These are phyloP conservation scores for Neotragus moschatus DNA, from an alignment of 2,113 vertebrate species.

Conservation along the genomic window DNA sequence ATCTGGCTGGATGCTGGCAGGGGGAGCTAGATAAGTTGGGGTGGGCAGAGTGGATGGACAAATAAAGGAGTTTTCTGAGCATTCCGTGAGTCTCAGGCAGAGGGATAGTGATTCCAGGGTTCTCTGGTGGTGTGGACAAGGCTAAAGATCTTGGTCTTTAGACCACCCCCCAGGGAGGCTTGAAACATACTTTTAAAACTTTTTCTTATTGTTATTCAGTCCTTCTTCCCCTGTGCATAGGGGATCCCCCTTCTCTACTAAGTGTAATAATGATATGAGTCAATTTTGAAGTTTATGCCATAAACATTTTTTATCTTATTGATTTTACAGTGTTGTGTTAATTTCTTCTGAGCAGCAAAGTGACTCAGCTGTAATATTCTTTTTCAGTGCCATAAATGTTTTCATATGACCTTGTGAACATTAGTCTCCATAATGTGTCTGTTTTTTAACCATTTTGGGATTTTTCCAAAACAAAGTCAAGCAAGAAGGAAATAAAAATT, in stretches of 20 bases:
- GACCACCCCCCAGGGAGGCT: background rate
- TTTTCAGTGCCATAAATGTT: background rate
- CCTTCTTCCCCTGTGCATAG: background rate
- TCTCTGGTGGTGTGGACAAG: background rate
- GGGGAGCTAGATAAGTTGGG: background rate
- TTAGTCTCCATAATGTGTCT: background rate
- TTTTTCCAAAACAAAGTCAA: conserved; percentile 36
- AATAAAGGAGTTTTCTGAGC: background rate
- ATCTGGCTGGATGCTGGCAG: background rate
- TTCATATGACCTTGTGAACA: background rate
- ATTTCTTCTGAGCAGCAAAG: background rate
- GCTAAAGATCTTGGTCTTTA: background rate
- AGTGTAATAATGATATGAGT: background rate
- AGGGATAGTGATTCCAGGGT: background rate
- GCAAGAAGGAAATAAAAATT: conserved; percentile 7
- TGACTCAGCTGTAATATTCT: background rate
- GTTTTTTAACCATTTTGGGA: conserved; percentile 22
- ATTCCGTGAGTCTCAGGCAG: background rate
- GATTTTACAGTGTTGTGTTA: background rate
- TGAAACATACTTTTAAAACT: background rate
- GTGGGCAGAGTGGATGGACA: background rate
- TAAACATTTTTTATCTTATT: background rate
- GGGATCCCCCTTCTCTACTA: background rate
- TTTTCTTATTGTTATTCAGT: background rate
- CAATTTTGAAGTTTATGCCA: background rate